Conservation (phyloP, 2,888 invertebrate species). For the Carpatolechia fugitivella region DNA sequence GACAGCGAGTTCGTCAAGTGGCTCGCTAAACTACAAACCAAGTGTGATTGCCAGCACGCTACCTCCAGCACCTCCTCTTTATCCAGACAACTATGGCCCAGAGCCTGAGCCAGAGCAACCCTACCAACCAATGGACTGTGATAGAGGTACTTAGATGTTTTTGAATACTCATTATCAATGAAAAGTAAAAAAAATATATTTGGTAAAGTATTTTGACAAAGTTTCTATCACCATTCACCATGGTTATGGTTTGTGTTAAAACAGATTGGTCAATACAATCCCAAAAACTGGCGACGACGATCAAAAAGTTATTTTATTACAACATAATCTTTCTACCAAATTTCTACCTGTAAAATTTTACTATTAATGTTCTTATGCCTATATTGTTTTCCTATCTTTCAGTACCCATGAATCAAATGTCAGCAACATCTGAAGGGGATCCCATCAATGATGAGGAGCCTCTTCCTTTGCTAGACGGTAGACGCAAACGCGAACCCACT, state of each 20-base stretch:
- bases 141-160: constrained; percentile 44
- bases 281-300: too few relatives aligned
- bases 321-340: too few relatives aligned
- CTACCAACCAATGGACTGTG: constrained; percentile 59
- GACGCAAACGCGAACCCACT: constrained; percentile 51
- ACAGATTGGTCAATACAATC: too few relatives aligned
- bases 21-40: constrained; percentile 54
- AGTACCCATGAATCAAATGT: constrained; percentile 34
- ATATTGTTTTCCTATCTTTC: neutral
- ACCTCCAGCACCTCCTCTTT: constrained; percentile 50
- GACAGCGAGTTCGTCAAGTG: constrained; percentile 78
- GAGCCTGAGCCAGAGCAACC: constrained; percentile 36
- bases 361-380: too few relatives aligned
- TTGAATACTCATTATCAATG: constrained; percentile 29
- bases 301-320: too few relatives aligned
- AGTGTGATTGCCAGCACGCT: constrained; percentile 46
- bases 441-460: constrained; percentile 33
- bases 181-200: neutral
- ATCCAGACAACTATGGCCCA: constrained; percentile 44
- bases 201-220: too few relatives aligned
- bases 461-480: constrained; percentile 42
- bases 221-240: too few relatives aligned
- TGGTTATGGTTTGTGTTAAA: too few relatives aligned
- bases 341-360: neutral
- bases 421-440: constrained; percentile 30